Percentiles rank a stretch among this genome's conserved stretches.
Conservation (phyloP, 2,113 vertebrate species). For the Neogobius melanostomus region DNA sequence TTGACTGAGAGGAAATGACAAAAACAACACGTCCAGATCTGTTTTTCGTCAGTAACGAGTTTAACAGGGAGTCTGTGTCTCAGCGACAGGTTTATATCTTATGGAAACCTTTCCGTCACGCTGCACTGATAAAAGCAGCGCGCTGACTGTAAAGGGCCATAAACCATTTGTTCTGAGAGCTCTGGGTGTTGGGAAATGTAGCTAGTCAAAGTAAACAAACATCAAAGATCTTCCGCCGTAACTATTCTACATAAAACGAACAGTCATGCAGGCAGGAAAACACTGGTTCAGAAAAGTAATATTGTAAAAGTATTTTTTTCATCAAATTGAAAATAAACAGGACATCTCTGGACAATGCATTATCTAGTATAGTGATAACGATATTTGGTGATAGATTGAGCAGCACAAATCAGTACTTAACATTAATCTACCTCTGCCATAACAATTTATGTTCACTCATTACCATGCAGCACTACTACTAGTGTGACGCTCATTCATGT, state of each 20-base stretch:
- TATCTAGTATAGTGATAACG: too few species aligned
- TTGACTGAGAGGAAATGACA: conserved; percentile 24
- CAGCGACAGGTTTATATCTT: conserved; percentile 8
- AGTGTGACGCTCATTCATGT: too few species aligned
- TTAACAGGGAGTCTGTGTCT: conserved; percentile 7
- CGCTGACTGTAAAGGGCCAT: conserved; percentile 22
- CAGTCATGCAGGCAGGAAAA: not conserved
- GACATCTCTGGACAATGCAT: too few species aligned
- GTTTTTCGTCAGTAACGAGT: conserved; percentile 10
- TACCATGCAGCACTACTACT: too few species aligned
- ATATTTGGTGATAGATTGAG: too few species aligned
- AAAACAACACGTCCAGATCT: not conserved
- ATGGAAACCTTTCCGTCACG: conserved; percentile 19
- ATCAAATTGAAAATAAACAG: too few species aligned
- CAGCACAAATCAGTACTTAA: too few species aligned
- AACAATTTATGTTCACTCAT: too few species aligned
- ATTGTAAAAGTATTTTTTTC: not conserved
- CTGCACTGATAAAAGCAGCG: conserved; percentile 15
- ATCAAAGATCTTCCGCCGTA: conserved; percentile 10
- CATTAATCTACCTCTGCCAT: too few species aligned
- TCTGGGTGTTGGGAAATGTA: not conserved
- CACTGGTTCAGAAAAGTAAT: not conserved
- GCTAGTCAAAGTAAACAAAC: conserved; percentile 1
- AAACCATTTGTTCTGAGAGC: conserved; percentile 18
- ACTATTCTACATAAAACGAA: conserved; percentile 1